Evolutionary conservation across 1,140 invertebrate species (phyloP).

Genomic region (Adelges cooleyi): DNA sequence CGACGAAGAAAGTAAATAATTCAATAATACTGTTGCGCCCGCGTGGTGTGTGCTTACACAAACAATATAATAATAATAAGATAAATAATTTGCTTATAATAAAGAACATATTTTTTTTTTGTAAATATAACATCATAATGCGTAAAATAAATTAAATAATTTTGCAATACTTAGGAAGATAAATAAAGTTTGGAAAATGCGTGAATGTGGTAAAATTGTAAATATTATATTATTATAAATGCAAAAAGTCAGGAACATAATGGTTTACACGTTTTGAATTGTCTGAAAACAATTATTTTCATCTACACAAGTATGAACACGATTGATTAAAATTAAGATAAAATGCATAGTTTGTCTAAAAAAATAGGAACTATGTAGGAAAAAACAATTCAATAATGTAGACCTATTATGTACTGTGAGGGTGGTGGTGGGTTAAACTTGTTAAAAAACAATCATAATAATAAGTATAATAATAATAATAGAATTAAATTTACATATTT

Average conservation of each 20-base stretch:
- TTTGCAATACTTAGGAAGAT: neutral
- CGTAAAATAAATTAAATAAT: too few relatives aligned
- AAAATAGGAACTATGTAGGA: conserved; percentile 27
- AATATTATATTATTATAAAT: neutral
- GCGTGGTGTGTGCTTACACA: conserved; percentile 18
- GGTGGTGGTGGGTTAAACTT: neutral
- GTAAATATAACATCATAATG: neutral
- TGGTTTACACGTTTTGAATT: conserved; percentile 8
- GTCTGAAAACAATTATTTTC: neutral
- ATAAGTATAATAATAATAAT: neutral
- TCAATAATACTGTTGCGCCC: conserved; percentile 13
- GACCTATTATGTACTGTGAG: neutral
- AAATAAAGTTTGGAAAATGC: neutral
- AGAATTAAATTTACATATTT: conserved; percentile 9
- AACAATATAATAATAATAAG: conserved; percentile 7
- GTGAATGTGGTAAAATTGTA: conserved; percentile 1
- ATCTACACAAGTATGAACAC: conserved; percentile 6
- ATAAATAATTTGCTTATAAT: conserved; percentile 4
- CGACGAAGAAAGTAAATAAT: conserved; percentile 1
- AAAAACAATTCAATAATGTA: neutral
- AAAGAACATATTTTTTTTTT: conserved; percentile 1
- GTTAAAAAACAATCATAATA: neutral
- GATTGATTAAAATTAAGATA: conserved; percentile 9
- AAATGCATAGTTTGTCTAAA: conserved; percentile 24
- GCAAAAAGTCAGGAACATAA: conserved; percentile 23